Evolutionary conservation across 2,113 vertebrate species (phyloP).

Genomic region (Taurulus bubalis): DNA sequence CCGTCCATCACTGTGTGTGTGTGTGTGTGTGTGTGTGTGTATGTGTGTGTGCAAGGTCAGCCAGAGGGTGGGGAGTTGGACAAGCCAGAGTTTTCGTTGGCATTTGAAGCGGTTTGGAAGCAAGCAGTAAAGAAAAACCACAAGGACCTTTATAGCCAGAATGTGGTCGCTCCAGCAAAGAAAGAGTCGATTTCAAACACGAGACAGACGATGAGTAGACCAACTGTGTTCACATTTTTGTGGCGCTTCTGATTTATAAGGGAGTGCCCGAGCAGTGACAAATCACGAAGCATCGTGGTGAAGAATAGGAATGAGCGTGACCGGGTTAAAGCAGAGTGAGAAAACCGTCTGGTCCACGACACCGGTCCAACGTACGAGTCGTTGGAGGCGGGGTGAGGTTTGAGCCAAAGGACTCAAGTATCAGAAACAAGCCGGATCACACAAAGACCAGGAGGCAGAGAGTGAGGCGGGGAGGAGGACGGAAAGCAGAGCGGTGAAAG

Average conservation of each 20-base stretch:
- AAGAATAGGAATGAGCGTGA: not conserved
- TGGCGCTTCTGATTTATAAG: not conserved
- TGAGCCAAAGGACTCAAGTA: constrained; percentile 1
- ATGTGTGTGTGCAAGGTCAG: constrained; percentile 49
- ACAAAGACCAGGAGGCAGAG: constrained; percentile 51
- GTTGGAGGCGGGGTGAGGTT: not conserved
- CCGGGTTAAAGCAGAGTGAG: not conserved
- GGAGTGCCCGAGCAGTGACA: not conserved
- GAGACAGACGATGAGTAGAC: not conserved
- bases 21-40: constrained; percentile 16
- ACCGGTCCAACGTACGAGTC: not conserved
- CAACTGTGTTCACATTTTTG: not conserved
- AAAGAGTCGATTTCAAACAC: not conserved
- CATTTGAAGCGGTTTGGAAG: not conserved
- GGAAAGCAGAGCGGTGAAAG: constrained; percentile 37
- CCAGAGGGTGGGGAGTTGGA: constrained; percentile 36
- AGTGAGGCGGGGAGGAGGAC: not conserved
- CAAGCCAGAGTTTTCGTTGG: constrained; percentile 21
- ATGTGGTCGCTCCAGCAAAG: not conserved
- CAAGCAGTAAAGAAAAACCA: not conserved
- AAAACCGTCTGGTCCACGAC: not conserved
- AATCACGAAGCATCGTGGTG: not conserved
- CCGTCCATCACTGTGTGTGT: constrained; percentile 10
- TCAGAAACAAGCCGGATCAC: constrained; percentile 32
- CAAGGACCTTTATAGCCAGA: not conserved